Evolutionary conservation across 2,888 invertebrate species (phyloP), one percentile per base, ranked within the genome.

Genomic region (Phalera bucephala): DNA sequence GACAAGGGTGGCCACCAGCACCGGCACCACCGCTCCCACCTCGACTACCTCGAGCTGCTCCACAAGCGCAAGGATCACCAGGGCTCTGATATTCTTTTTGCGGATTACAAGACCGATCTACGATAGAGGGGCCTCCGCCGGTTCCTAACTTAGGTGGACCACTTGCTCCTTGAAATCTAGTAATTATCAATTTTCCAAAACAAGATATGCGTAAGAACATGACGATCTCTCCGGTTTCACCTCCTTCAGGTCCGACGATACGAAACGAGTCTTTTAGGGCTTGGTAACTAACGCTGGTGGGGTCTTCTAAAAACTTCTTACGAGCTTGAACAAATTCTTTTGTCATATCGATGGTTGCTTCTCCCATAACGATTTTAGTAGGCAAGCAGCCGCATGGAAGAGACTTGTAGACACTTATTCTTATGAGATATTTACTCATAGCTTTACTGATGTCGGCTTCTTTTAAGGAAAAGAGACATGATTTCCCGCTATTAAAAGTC

Each of bases 171-270:
- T 93, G 93, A 64, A 94, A 94, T 59, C 91, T 92, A 0, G 94
- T 94, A 7, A 93, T 90, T 14, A 94, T 93, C 37, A 91, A 64
- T 56, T 91, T 91, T 1, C 94, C 94, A 53, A 93, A 93, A 56
- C 93, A 93, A 4, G 93, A 93, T 66, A 93, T 91, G 6, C 94
- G 80, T 27, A 93, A 75, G 71, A 93, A 93, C 62, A 93, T 90
- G 0, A 88, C 71, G 7, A 93, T 89, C 47, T 91, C 90, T 3
- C 93, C 93, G 1, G 92, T 89, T 47, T 84, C 76, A 4, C 75
- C 72, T 0, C 90, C 89, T 23, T 88, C 91, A 0, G 83, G 66
- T 19, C 89, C 91, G 1, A 75, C 64, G 7, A 94, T 83, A 28
- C 87, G 84, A 59, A 92, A 93, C 1, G 88, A 82, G 55, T 93